Conservation (phyloP, 1,140 invertebrate species). For the Eriocheir sinensis region DNA sequence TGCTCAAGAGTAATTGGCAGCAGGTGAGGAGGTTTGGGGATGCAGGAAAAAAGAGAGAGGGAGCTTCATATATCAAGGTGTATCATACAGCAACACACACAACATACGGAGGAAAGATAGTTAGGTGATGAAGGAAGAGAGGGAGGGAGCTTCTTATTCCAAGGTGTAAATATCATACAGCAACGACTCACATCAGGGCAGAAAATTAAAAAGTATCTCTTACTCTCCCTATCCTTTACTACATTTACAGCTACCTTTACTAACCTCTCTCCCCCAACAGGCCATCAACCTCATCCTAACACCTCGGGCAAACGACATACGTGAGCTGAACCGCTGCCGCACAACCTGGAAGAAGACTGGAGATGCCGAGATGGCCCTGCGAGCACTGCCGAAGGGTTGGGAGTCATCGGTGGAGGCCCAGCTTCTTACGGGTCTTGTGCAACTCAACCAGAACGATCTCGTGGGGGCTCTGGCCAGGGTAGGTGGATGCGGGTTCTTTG, state of each 20-base stretch:
- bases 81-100: no score
- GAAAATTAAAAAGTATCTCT: no score
- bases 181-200: no score
- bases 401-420: conserved; percentile 55
- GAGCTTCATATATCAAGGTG: no score
- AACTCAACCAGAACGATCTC: conserved; percentile 57
- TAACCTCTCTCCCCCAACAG: conserved; percentile 42
- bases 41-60: no score
- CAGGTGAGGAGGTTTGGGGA: conserved; percentile 87
- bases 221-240: no score
- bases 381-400: conserved; percentile 34
- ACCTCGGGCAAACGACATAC: conserved; percentile 61
- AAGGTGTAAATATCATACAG: no score
- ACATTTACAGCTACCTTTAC: neutral
- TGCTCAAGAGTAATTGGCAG: conserved; percentile 90
- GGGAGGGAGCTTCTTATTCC: no score
- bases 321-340: conserved; percentile 41
- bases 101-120: no score
- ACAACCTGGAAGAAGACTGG: conserved; percentile 53
- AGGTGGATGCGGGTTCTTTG: no score
- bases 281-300: conserved; percentile 64
- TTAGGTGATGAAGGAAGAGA: no score
- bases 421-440: conserved; percentile 42
- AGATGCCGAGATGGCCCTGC: conserved; percentile 55
- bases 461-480: conserved; percentile 60